phyloP scores from a whole-genome alignment of 2,113 vertebrate species.

The Nycticryphes semicollaris region DNA sequence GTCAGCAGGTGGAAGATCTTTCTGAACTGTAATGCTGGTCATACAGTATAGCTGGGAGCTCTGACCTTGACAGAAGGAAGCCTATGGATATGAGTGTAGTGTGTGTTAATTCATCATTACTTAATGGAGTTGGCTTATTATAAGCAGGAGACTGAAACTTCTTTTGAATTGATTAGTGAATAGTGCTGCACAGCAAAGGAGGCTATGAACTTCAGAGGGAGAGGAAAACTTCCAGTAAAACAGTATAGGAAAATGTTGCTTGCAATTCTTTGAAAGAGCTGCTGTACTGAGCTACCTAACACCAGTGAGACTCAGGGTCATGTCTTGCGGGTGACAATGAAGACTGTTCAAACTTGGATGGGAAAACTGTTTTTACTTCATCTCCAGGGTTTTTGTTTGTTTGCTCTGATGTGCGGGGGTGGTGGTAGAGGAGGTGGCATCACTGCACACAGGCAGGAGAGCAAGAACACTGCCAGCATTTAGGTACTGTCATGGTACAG shows the following conservation, averaged over 20 bases:
- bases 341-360: neutral
- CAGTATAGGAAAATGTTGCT: neutral
- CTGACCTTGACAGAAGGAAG: neutral
- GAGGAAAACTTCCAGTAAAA: neutral
- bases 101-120: neutral
- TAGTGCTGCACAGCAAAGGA: neutral
- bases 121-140: neutral
- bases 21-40: neutral
- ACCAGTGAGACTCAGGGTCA: rapidly evolving
- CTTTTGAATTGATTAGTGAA: neutral
- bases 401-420: neutral
- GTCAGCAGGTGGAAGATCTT: neutral
- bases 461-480: neutral
- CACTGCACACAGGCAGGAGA: neutral
- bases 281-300: neutral
- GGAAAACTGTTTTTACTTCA: neutral
- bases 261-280: neutral
- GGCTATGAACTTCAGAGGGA: neutral
- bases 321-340: no score
- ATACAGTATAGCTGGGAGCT: neutral
- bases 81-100: no score
- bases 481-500: rapidly evolving
- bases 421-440: neutral
- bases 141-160: neutral
- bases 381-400: neutral